Percentiles rank a stretch among this genome's conserved stretches.
Conservation (phyloP, 23 tunicate genomes). For the Halocynthia aurantium region DNA sequence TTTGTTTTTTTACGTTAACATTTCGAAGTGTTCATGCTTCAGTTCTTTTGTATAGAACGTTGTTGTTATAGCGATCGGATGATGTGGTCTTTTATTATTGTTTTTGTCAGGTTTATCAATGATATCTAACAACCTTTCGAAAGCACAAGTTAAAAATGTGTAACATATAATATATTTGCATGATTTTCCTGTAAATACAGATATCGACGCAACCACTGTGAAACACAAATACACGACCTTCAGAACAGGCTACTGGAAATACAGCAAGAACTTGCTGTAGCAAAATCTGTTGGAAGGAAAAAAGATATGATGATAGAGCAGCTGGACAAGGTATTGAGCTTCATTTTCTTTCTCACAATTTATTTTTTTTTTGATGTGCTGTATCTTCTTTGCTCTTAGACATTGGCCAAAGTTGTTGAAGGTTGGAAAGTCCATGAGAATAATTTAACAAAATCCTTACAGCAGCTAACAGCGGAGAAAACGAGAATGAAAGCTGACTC, state of each 20-base stretch:
- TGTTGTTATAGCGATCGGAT: background rate
- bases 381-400: conserved; percentile 30
- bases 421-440: conserved; percentile 88
- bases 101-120: background rate
- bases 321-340: conserved; percentile 47
- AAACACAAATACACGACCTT: conserved; percentile 73
- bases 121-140: background rate
- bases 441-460: conserved; percentile 40
- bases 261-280: conserved; percentile 94
- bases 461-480: conserved; percentile 46
- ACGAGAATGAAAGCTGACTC: conserved; percentile 39
- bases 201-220: conserved; percentile 90
- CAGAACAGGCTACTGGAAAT: conserved; percentile 76
- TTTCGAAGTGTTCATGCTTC: background rate
- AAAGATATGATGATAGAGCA: conserved; percentile 95
- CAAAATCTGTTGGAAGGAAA: conserved; percentile 64
- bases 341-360: background rate
- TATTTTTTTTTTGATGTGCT: background rate
- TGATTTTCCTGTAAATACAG: conserved; percentile 19
- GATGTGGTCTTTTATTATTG: background rate
- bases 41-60: background rate
- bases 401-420: conserved; percentile 62
- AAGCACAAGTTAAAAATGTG: background rate
- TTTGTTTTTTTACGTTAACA: background rate
- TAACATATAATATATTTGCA: background rate